These are phyloP conservation scores for Cephus pulcher DNA, from an alignment of 2,888 invertebrate genomes.

Conservation along the genomic window DNA sequence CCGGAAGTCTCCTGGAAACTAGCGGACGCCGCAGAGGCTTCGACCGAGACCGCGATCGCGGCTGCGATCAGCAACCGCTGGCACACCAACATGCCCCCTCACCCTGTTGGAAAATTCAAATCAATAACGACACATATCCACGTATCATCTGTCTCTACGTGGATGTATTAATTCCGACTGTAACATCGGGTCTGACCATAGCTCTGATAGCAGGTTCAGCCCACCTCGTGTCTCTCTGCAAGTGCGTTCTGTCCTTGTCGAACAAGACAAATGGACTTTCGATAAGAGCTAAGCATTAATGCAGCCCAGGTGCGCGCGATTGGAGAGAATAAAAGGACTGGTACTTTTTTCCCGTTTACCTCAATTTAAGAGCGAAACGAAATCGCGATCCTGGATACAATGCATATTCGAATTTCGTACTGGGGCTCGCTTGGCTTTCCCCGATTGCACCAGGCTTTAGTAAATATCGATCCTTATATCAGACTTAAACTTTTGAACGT, in stretches of 20 bases:
- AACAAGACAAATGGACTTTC: not conserved
- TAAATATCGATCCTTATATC: not conserved
- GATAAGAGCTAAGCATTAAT: not conserved
- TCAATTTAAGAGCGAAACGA: not conserved
- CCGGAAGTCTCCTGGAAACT: conserved; percentile 40
- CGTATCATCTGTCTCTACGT: not conserved
- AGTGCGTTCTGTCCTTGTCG: not conserved
- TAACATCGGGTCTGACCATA: not conserved
- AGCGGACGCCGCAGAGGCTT: conserved; percentile 51
- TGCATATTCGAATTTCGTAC: not conserved
- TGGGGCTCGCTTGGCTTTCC: not conserved
- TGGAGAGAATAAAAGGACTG: not conserved
- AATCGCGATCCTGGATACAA: not conserved
- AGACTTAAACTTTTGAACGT: not conserved
- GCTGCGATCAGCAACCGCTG: conserved; percentile 64
- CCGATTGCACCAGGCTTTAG: not conserved
- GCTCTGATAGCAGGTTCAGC: not conserved
- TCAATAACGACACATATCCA: not conserved
- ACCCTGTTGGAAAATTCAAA: conserved; percentile 39
- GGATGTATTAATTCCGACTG: not conserved
- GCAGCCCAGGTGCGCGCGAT: not conserved
- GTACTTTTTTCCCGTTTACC: not conserved
- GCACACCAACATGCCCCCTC: conserved; percentile 64
- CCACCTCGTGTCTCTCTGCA: not conserved
- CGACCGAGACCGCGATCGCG: conserved; percentile 61